phyloP scores from a whole-genome alignment of 1,140 invertebrate species.

The Nephila pilipes region DNA sequence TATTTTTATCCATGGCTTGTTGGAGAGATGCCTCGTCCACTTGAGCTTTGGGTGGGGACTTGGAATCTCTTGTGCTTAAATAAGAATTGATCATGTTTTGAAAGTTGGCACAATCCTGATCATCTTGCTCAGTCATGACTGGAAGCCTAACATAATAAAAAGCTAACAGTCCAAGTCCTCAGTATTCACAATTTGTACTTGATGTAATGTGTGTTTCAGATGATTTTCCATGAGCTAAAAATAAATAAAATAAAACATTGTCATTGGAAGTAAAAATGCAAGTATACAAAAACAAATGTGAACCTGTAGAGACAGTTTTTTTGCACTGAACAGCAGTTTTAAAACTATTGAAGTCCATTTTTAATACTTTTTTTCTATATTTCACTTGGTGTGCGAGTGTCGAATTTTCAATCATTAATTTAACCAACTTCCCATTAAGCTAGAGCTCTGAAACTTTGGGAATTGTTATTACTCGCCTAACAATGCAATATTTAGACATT shows the following conservation, averaged over 20 bases:
- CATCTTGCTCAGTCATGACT: conserved; percentile 72
- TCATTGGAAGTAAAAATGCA: too few species aligned
- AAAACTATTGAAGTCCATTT: too few species aligned
- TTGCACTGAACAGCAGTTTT: too few species aligned
- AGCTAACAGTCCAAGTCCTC: not conserved
- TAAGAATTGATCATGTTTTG: conserved; percentile 66
- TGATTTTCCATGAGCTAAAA: conserved; percentile 19
- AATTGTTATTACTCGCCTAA: too few species aligned
- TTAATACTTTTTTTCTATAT: too few species aligned
- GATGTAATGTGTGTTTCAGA: conserved; percentile 29
- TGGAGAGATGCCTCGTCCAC: conserved; percentile 96
- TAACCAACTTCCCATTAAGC: too few species aligned
- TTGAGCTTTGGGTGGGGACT: conserved; percentile 86
- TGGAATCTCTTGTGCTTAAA: conserved; percentile 50
- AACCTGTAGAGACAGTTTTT: too few species aligned
- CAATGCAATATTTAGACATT: too few species aligned
- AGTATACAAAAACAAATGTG: too few species aligned
- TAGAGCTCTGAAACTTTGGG: too few species aligned
- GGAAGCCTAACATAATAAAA: conserved; percentile 41
- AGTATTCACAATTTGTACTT: not conserved
- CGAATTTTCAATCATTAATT: too few species aligned
- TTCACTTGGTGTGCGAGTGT: too few species aligned
- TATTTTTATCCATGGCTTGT: conserved; percentile 96
- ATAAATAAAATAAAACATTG: not conserved
- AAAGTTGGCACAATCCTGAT: conserved; percentile 44